These are phyloP conservation scores for Nematolebias whitei DNA, from an alignment of 2,113 vertebrate species.

Conservation along the genomic window DNA sequence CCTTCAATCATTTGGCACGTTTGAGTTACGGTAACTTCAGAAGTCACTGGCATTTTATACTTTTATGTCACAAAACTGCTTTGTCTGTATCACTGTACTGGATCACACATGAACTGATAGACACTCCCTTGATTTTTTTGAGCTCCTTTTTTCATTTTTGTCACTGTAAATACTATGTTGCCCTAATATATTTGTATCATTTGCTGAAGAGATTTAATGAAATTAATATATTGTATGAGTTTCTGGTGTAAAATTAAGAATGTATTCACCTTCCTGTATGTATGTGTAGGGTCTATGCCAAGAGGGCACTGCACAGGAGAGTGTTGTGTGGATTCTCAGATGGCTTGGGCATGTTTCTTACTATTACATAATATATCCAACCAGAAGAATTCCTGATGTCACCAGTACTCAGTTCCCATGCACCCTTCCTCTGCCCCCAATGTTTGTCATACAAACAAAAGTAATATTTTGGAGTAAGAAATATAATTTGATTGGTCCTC, in stretches of 20 bases:
- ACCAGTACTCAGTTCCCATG: conserved; percentile 67
- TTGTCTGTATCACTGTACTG: conserved; percentile 31
- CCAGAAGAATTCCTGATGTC: conserved; percentile 70
- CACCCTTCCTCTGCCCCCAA: conserved; percentile 59
- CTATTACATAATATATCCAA: conserved; percentile 55
- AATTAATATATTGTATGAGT: conserved; percentile 31
- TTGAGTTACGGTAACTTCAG: conserved; percentile 28
- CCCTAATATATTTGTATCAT: conserved; percentile 43
- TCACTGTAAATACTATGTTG: conserved; percentile 72
- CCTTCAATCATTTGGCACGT: conserved; percentile 24
- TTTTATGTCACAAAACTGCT: conserved; percentile 32
- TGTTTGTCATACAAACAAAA: conserved; percentile 79
- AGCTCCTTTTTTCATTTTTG: conserved; percentile 51
- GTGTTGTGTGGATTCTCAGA: conserved; percentile 41
- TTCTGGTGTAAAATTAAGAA: conserved; percentile 53
- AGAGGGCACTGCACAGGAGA: conserved; percentile 46
- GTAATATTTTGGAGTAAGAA: conserved; percentile 58
- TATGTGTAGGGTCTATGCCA: conserved; percentile 38
- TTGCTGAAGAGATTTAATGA: conserved; percentile 42
- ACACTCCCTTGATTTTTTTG: conserved; percentile 55
- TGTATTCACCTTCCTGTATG: conserved; percentile 58
- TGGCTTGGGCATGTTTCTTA: conserved; percentile 40
- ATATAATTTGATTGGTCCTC: conserved; percentile 60
- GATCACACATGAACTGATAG: conserved; percentile 35
- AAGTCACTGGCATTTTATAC: conserved; percentile 31